These are phyloP conservation scores for Guaruba guarouba DNA, from an alignment of 2,113 vertebrate genomes.

Conservation along the genomic window DNA sequence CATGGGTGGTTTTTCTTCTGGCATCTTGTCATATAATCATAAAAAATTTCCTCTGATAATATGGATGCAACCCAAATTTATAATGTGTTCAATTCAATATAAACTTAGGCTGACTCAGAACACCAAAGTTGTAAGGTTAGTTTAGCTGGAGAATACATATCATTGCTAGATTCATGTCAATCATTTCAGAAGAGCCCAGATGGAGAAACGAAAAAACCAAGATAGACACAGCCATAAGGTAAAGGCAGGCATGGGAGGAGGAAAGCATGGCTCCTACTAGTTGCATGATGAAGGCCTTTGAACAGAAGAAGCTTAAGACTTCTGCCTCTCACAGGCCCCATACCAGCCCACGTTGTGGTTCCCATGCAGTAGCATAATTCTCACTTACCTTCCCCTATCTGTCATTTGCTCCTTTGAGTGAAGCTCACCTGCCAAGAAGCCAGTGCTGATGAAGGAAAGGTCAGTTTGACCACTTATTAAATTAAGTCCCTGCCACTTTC, in stretches of 20 bases:
- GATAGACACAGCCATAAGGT: background rate
- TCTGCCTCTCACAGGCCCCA: background rate
- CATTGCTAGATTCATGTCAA: background rate
- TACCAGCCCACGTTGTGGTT: rapidly evolving
- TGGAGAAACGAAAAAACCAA: background rate
- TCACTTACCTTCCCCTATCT: background rate
- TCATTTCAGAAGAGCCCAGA: background rate
- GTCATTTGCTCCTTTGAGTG: background rate
- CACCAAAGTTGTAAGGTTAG: background rate
- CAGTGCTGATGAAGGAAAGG: background rate
- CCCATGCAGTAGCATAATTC: background rate
- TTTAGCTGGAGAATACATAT: background rate
- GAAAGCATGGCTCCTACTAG: background rate
- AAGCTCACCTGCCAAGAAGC: background rate
- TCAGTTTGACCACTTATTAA: background rate
- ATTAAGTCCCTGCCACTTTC: background rate
- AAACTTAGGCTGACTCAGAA: background rate
- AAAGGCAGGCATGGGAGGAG: background rate
- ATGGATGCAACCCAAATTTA: background rate
- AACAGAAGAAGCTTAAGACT: background rate
- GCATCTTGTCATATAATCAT: slow-evolving; percentile 7
- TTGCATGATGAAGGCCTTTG: rapidly evolving
- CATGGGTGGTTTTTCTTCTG: background rate
- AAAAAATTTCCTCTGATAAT: slow-evolving; percentile 34
- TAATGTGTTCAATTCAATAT: background rate